A percentile compares a stretch with the other conserved stretches of the same genome.
Evolutionary conservation across 2,888 invertebrate species (phyloP).

Genomic region (Morpho achilles): DNA sequence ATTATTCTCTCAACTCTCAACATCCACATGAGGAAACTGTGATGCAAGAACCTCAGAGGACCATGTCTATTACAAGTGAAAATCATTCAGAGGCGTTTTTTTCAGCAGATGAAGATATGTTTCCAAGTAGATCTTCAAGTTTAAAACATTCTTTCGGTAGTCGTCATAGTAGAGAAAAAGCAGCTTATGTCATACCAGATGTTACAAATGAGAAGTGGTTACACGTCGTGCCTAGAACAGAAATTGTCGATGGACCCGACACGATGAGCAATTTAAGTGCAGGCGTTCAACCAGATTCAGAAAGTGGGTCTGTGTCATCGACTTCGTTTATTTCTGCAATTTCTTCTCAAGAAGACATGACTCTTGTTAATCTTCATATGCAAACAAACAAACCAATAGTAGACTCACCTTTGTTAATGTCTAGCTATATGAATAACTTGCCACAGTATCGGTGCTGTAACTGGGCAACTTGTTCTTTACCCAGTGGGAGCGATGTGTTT

Average conservation of each 20-base stretch:
- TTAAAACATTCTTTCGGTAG: constrained; percentile 81
- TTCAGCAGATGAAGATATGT: constrained; percentile 94
- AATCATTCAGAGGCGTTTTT: constrained; percentile 95
- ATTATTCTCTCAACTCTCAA: constrained; percentile 81
- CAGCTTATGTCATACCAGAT: constrained; percentile 77
- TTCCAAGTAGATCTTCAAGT: constrained; percentile 84
- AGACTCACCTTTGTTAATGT: constrained; percentile 96
- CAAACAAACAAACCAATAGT: constrained; percentile 95
- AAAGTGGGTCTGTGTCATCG: constrained; percentile 89
- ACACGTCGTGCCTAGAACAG: constrained; percentile 56
- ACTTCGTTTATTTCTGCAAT: constrained; percentile 94
- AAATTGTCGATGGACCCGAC: constrained; percentile 54
- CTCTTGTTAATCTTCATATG: constrained; percentile 94
- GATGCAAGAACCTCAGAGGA: constrained; percentile 85
- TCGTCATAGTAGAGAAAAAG: constrained; percentile 73
- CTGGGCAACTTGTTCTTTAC: constrained; percentile 86
- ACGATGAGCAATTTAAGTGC: constrained; percentile 61
- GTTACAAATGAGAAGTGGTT: constrained; percentile 64
- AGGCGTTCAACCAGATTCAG: constrained; percentile 82
- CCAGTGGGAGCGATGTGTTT: constrained; percentile 86
- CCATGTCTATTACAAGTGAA: constrained; percentile 92
- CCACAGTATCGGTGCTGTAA: constrained; percentile 89
- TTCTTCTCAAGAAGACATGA: constrained; percentile 95
- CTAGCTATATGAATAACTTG: constrained; percentile 94
- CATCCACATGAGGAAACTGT: constrained; percentile 78